A percentile compares a stretch with the other conserved stretches of the same genome.
phyloP scores from a whole-genome alignment of 2,797 vertebrate species.

The Parauchenoglanis ngamensis region DNA sequence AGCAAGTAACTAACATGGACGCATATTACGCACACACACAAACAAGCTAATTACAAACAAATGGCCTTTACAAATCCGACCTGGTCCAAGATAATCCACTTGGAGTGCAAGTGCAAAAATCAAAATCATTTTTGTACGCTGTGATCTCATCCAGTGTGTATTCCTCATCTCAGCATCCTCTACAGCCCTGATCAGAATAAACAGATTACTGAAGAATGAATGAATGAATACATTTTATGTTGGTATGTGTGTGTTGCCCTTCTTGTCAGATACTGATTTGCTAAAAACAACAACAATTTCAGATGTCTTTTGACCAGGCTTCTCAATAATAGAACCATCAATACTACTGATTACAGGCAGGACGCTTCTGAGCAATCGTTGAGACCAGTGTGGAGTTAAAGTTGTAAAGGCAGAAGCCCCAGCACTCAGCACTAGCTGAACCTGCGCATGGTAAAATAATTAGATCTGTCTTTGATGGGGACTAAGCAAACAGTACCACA shows the following conservation, averaged over 20 bases:
- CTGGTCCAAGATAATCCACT: not conserved
- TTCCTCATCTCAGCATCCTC: not conserved
- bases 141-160: not conserved
- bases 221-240: not conserved
- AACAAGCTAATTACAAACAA: not conserved
- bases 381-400: constrained; percentile 59
- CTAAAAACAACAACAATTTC: not conserved
- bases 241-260: not conserved
- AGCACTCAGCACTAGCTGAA: constrained; percentile 61
- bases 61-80: not conserved
- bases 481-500: constrained; percentile 81
- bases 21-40: not conserved
- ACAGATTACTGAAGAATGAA: not conserved
- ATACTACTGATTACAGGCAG: not conserved
- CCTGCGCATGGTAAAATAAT: constrained; percentile 82
- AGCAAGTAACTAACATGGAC: not conserved
- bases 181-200: not conserved
- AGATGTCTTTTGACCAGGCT: not conserved
- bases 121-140: not conserved
- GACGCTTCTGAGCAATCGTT: constrained; percentile 12
- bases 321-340: constrained; percentile 4
- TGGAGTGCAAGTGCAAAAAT: not conserved
- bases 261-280: not conserved
- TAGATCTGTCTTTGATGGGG: constrained; percentile 78
- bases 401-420: constrained; percentile 68